Conservation (phyloP, 2,113 vertebrate genomes). For the Pangasianodon hypophthalmus region DNA sequence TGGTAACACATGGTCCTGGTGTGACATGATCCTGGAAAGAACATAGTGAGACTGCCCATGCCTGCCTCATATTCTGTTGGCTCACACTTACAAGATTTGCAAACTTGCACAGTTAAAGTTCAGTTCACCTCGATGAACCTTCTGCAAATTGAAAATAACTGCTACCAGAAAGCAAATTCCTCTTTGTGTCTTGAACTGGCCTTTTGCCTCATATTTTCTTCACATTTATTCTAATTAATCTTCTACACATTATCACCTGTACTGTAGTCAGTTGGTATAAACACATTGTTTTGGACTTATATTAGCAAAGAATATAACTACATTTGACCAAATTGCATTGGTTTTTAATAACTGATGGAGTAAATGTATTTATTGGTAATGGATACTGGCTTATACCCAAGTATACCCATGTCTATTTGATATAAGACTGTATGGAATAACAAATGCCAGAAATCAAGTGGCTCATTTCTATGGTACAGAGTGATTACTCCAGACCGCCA, state of each 20-base stretch:
- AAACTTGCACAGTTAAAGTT: neutral
- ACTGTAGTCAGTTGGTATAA: neutral
- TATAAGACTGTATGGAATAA: neutral
- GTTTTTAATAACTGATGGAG: neutral
- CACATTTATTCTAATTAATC: neutral
- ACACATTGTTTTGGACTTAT: neutral
- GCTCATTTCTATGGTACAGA: constrained; percentile 23
- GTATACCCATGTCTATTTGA: neutral
- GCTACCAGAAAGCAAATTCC: neutral
- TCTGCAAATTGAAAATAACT: neutral
- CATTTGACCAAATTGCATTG: neutral
- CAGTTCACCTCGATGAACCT: neutral
- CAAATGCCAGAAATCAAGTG: constrained; percentile 23
- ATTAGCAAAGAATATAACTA: neutral
- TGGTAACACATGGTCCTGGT: neutral
- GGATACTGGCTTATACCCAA: neutral
- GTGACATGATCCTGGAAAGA: neutral
- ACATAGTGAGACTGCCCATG: neutral
- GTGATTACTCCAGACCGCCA: constrained; percentile 21
- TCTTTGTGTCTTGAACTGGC: neutral
- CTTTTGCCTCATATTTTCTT: neutral
- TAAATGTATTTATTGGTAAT: neutral
- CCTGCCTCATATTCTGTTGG: neutral
- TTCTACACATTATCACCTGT: neutral
- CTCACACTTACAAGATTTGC: neutral